Base-by-base conservation (phyloP, 2,888 invertebrate genomes). In the Encarsia formosa region DNA sequence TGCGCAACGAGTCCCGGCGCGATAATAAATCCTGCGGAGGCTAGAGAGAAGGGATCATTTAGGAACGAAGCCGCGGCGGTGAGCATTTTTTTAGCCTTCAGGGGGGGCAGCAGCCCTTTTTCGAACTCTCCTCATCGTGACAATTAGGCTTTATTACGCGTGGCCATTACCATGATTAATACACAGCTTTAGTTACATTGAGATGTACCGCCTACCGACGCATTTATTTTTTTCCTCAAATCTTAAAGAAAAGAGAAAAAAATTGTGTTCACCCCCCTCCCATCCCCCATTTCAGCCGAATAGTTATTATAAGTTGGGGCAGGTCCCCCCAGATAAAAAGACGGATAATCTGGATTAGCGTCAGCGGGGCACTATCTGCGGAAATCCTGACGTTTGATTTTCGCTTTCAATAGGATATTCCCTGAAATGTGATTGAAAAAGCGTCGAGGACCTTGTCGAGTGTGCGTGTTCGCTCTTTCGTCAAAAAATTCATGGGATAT, bases 351-450 rank as follows among this genome's bases (percentile, higher is more conserved):
- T 39, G 56, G 56, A 56, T 56, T 51, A 56, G 45, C 50, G 53
- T 53, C 48, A 43, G 52, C 29, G 43, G 34, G 32, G 16, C 5
- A 8, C 20, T 39, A 39, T 39, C 19, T 4, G n/a, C 15, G 5
- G 8, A 53, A 45, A 49, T 35, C 35, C 51, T 51, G 56, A 53
- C 56, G 37, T 56, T 56, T 56, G 52, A 56, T 56, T 56, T 56
- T 49, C 52, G 16, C 46, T 18, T 47, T 56, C 46, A 48, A 56
- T 51, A 18, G 56, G 47, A 37, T 34, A 43, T 35, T 34, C 48
- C 51, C 53, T 51, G 53, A 53, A 49, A 51, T 53, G 50, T 51
- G 53, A 56, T 56, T 56, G 56, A 56, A 55, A 55, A 52, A 45
- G 55, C 45, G 55, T 52, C 46, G 38, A 46, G 23, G 32, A 15